Percentiles rank a stretch among this genome's conserved stretches.
Conservation (phyloP, 1,140 invertebrate species). For the Acromyrmex charruanus region DNA sequence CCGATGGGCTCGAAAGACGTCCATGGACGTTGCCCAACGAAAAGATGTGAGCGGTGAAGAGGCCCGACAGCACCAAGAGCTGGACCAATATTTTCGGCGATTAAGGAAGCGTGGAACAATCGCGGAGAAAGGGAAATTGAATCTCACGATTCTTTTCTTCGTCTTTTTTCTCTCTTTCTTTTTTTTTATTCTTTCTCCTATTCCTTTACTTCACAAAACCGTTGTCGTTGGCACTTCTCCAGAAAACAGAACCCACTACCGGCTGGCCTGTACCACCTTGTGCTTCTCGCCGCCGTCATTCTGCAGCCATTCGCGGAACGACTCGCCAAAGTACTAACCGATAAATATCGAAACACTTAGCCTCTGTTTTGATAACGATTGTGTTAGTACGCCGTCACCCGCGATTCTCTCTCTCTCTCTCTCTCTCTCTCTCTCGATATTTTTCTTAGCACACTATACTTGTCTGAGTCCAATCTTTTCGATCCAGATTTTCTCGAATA, state of each 20-base stretch:
- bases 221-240: slow-evolving; percentile 81
- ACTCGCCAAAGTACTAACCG: slow-evolving; percentile 76
- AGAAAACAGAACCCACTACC: slow-evolving; percentile 80
- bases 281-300: slow-evolving; percentile 43
- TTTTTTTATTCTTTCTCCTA: not conserved
- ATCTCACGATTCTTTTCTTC: slow-evolving; percentile 64
- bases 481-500: slow-evolving; percentile 2
- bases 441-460: slow-evolving; percentile 60
- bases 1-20: slow-evolving; percentile 49
- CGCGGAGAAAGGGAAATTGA: slow-evolving; percentile 77
- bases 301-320: slow-evolving; percentile 69
- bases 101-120: slow-evolving; percentile 72
- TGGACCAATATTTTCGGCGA: slow-evolving; percentile 81
- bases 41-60: slow-evolving; percentile 48
- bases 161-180: not conserved
- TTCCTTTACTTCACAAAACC: slow-evolving; percentile 58
- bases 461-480: slow-evolving; percentile 11
- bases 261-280: slow-evolving; percentile 34
- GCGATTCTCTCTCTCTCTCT: no score
- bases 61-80: slow-evolving; percentile 1
- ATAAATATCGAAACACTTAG: slow-evolving; percentile 86
- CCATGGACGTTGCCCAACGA: slow-evolving; percentile 31
- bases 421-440: slow-evolving; percentile 22
- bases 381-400: slow-evolving; percentile 51
- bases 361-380: slow-evolving; percentile 79